Evolutionary conservation across 2,113 vertebrate species (phyloP).

Genomic region (Machaerirhynchus nigripectus): DNA sequence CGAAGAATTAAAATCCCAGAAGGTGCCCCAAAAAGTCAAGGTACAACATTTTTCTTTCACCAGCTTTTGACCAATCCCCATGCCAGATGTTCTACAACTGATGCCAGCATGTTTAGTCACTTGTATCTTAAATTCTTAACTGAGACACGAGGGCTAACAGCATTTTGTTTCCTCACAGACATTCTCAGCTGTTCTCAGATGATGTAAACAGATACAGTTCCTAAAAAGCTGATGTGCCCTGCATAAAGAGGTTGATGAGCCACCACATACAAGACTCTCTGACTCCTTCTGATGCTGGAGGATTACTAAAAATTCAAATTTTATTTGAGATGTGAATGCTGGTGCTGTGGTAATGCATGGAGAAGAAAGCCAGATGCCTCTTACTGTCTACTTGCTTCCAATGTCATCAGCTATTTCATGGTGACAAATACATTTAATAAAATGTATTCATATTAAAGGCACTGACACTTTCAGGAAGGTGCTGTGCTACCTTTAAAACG

Average conservation of each 20-base stretch:
- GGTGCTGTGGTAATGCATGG: neutral
- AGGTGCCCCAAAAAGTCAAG: neutral
- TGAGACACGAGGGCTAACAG: neutral
- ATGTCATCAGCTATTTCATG: neutral
- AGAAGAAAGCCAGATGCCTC: neutral
- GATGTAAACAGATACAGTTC: neutral
- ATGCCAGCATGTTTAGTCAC: neutral
- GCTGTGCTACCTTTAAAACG: neutral
- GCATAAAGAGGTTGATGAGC: neutral
- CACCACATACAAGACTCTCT: neutral
- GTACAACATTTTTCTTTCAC: neutral
- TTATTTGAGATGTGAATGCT: neutral
- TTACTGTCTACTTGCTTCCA: neutral
- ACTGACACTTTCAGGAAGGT: neutral
- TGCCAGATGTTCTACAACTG: neutral
- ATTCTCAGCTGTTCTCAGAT: neutral
- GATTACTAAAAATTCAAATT: neutral
- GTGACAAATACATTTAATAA: neutral
- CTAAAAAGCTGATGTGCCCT: neutral
- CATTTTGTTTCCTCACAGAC: neutral
- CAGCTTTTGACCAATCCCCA: neutral
- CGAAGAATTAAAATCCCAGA: neutral
- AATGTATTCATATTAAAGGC: neutral
- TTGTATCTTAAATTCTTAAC: neutral
- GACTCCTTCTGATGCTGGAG: neutral